Evolutionary conservation across 2,113 vertebrate species (phyloP).

Genomic region (Pedetes capensis): DNA sequence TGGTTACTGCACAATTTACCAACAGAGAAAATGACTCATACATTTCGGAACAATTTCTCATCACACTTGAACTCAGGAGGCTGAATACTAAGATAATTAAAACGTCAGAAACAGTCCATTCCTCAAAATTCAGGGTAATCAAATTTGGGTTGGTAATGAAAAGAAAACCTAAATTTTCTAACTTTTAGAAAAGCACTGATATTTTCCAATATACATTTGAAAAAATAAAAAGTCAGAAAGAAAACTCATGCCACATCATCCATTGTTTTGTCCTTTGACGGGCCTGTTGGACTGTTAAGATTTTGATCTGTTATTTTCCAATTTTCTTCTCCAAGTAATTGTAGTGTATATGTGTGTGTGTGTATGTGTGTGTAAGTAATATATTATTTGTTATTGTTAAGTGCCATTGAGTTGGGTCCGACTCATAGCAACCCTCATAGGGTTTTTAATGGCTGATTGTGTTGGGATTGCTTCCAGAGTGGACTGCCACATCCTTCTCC

Average conservation of each 20-base stretch:
- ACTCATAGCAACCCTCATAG: too few relatives aligned
- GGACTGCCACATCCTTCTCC: too few relatives aligned
- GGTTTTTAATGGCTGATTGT: too few relatives aligned
- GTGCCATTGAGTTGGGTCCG: too few relatives aligned
- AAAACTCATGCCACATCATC: not conserved
- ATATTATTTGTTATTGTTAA: too few relatives aligned
- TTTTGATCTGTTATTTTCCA: not conserved
- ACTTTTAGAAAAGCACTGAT: slow-evolving; percentile 31
- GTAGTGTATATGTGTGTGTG: too few relatives aligned
- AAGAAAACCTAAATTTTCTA: not conserved
- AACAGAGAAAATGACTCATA: slow-evolving; percentile 42
- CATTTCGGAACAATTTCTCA: slow-evolving; percentile 48
- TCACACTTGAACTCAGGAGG: slow-evolving; percentile 48
- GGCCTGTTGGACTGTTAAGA: not conserved
- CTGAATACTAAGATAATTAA: slow-evolving; percentile 51
- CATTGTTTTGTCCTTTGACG: not conserved
- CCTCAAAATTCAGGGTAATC: slow-evolving; percentile 44
- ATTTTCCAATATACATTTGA: not conserved
- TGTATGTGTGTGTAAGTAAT: too few relatives aligned
- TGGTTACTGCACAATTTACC: not conserved
- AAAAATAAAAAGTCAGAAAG: not conserved
- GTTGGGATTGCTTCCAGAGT: too few relatives aligned
- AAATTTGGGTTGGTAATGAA: not conserved
- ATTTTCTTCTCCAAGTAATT: not conserved
- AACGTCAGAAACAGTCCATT: slow-evolving; percentile 34